Conservation (phyloP, 2,888 invertebrate genomes). For the Lissonota sp. region DNA sequence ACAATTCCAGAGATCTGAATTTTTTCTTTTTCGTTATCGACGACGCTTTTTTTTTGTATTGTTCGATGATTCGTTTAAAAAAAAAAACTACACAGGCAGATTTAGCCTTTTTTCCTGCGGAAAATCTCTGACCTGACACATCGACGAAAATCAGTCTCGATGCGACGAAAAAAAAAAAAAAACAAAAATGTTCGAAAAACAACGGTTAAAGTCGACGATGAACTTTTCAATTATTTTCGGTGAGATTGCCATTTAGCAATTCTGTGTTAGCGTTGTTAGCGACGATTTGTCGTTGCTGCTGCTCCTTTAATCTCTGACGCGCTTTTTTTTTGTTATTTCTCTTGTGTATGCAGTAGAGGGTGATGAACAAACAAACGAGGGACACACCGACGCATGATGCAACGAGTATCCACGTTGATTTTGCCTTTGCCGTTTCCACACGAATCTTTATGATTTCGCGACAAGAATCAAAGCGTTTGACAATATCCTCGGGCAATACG, state of each 20-base stretch:
- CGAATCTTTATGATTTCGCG: slow-evolving; percentile 67
- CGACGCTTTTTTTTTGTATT: no score
- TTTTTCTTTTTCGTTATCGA: no score
- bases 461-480: slow-evolving; percentile 71
- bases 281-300: slow-evolving; percentile 73
- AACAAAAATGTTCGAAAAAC: neutral
- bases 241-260: slow-evolving; percentile 74
- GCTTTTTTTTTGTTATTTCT: slow-evolving; percentile 75
- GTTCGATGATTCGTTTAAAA: no score
- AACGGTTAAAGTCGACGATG: neutral
- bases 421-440: slow-evolving; percentile 73
- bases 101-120: no score
- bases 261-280: slow-evolving; percentile 79
- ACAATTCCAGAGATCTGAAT: no score
- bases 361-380: slow-evolving; percentile 70
- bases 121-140: no score
- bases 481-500: slow-evolving; percentile 70
- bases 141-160: neutral
- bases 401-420: slow-evolving; percentile 78
- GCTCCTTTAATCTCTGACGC: slow-evolving; percentile 71
- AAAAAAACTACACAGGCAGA: no score
- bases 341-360: slow-evolving; percentile 78
- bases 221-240: slow-evolving; percentile 39
- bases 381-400: slow-evolving; percentile 74
- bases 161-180: neutral